Conservation (phyloP, 2,888 invertebrate species). For the Lasioglossum zephyrum region DNA sequence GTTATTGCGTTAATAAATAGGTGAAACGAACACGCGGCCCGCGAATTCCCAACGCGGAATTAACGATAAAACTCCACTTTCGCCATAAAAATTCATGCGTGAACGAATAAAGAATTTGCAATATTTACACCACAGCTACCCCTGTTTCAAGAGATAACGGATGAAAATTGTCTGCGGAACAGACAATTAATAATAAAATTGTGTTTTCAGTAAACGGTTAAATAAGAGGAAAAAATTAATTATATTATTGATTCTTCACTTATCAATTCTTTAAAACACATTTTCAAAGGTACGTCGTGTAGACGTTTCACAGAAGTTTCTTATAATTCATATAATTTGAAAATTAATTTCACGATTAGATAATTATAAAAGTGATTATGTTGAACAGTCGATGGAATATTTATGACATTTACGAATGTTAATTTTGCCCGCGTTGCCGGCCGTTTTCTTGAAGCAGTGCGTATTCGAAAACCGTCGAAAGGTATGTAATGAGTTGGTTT, state of each 20-base stretch:
- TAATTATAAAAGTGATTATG: background rate
- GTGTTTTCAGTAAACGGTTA: too few species aligned
- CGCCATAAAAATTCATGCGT: background rate
- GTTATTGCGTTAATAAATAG: background rate
- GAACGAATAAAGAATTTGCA: too few species aligned
- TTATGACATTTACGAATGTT: background rate
- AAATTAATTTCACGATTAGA: background rate
- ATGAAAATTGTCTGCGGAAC: too few species aligned
- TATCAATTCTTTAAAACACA: too few species aligned
- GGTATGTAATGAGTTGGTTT: background rate
- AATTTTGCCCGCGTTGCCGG: background rate
- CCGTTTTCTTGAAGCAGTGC: background rate
- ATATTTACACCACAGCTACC: background rate
- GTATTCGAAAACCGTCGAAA: background rate
- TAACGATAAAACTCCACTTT: background rate
- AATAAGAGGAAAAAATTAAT: too few species aligned
- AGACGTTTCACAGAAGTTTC: too few species aligned
- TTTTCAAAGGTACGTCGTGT: too few species aligned
- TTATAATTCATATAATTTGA: background rate
- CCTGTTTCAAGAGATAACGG: background rate
- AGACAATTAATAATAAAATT: background rate
- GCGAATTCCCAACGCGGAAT: background rate
- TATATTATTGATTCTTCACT: too few species aligned
- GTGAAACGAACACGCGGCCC: background rate
- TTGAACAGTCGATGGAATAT: background rate